Percentiles rank a stretch among this genome's conserved stretches.
These are phyloP conservation scores for Chiroxiphia lanceolata DNA, from an alignment of 2,797 vertebrate species.

Conservation along the genomic window DNA sequence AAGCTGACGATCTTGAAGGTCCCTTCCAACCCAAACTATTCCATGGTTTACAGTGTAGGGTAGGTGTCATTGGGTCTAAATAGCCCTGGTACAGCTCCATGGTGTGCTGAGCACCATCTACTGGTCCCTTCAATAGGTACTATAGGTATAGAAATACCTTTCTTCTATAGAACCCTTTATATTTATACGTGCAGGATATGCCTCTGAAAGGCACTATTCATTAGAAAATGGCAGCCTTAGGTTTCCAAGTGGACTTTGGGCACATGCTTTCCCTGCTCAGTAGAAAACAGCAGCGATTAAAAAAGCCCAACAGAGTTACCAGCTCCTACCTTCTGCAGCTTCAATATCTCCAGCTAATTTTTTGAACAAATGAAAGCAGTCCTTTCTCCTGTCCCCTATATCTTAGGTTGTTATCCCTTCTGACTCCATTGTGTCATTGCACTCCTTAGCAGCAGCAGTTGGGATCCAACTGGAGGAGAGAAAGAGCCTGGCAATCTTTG, in stretches of 20 bases:
- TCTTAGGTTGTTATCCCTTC: neutral
- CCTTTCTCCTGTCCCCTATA: neutral
- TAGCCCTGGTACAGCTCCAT: neutral
- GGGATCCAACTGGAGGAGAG: neutral
- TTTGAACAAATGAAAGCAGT: neutral
- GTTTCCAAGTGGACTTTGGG: neutral
- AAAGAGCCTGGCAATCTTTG: neutral
- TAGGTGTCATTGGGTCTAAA: neutral
- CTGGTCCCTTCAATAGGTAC: neutral
- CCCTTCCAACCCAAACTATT: neutral
- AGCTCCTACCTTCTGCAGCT: neutral
- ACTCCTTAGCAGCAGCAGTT: neutral
- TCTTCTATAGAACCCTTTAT: neutral
- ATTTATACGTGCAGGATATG: neutral
- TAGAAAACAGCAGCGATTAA: neutral
- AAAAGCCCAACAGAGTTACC: neutral
- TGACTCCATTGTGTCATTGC: neutral
- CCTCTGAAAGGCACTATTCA: neutral
- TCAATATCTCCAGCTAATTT: neutral
- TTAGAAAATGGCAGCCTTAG: neutral
- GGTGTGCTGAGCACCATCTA: neutral
- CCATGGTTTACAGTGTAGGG: neutral
- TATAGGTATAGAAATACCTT: neutral
- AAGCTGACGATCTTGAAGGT: neutral
- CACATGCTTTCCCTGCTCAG: neutral